Conservation (phyloP, 2,888 invertebrate species). For the Noctua janthina region DNA sequence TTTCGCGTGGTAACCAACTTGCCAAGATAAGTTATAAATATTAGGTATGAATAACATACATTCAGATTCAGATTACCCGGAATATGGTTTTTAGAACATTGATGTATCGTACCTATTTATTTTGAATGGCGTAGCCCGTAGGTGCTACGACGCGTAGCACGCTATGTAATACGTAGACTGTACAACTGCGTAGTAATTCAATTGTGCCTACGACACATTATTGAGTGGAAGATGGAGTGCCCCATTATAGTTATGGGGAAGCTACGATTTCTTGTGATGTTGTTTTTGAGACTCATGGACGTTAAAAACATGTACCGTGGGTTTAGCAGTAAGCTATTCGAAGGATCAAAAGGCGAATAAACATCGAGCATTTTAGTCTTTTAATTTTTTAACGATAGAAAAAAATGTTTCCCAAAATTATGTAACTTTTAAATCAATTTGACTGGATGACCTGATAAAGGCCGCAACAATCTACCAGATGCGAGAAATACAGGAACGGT, state of each 20-base stretch:
- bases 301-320: not conserved
- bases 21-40: conserved; percentile 40
- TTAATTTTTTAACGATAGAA: not conserved
- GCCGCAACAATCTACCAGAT: not conserved
- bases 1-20: conserved; percentile 37
- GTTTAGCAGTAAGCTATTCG: not conserved
- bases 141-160: conserved; percentile 25
- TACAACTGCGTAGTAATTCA: conserved; percentile 14
- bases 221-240: not conserved
- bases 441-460: not conserved
- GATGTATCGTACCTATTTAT: not conserved
- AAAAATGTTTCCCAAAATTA: not conserved
- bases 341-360: not conserved
- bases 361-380: not conserved
- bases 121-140: not conserved
- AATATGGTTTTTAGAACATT: conserved; percentile 2
- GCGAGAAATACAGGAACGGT: not conserved
- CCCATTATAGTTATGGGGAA: not conserved
- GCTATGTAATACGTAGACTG: conserved; percentile 27
- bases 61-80: conserved; percentile 16
- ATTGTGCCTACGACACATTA: not conserved
- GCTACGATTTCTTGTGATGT: not conserved
- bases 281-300: not conserved
- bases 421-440: not conserved
- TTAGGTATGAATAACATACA: conserved; percentile 23